Percentiles rank a stretch among this genome's conserved stretches.
Evolutionary conservation across 2,113 vertebrate species (phyloP).

Genomic region (Erpornis zantholeuca): DNA sequence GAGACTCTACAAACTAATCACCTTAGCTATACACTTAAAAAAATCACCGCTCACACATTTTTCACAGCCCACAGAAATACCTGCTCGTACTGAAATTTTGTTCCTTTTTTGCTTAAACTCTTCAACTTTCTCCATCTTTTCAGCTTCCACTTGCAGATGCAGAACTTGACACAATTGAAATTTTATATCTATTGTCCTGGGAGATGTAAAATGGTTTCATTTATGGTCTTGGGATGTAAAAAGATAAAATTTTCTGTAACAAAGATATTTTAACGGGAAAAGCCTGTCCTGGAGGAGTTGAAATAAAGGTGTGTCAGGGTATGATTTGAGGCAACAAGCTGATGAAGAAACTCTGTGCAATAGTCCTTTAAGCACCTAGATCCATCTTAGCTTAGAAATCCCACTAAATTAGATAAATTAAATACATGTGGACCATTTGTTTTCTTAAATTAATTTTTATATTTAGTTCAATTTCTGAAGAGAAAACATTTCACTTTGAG

Average conservation of each 20-base stretch:
- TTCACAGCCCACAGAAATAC: neutral
- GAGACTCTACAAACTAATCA: neutral
- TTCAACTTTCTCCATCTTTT: neutral
- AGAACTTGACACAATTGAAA: neutral
- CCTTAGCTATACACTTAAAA: neutral
- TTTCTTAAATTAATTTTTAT: neutral
- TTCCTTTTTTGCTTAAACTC: neutral
- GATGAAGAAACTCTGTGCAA: neutral
- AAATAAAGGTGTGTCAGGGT: neutral
- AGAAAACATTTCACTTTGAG: neutral
- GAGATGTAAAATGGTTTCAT: neutral
- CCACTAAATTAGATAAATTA: neutral
- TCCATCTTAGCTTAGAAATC: neutral
- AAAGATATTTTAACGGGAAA: neutral
- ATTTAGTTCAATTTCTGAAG: neutral
- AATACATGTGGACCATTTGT: neutral
- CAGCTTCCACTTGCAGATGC: neutral
- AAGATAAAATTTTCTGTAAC: neutral
- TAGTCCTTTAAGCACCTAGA: neutral
- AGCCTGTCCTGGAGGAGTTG: neutral
- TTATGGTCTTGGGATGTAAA: neutral
- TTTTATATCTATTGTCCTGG: neutral
- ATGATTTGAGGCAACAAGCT: neutral
- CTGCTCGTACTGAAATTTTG: neutral
- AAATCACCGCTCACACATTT: neutral